phyloP scores from a whole-genome alignment of 2,113 vertebrate genomes.

The Syrmaticus mikado region DNA sequence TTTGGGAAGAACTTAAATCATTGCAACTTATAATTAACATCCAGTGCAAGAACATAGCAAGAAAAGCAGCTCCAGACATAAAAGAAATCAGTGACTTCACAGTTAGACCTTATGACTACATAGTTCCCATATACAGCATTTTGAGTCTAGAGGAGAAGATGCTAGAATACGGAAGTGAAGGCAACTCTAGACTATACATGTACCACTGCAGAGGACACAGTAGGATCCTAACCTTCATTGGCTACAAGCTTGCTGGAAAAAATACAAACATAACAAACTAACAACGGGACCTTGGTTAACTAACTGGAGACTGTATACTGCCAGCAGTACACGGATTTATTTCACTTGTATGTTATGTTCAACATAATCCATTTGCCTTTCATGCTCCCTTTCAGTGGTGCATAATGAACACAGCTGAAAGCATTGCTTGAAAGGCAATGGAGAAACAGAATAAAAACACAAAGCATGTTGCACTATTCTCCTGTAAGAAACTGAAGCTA shows the following conservation, averaged over 20 bases:
- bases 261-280: background rate
- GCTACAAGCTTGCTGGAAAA: background rate
- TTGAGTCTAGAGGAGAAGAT: background rate
- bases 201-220: background rate
- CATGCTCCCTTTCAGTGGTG: background rate
- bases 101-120: background rate
- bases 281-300: background rate
- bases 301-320: background rate
- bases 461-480: background rate
- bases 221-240: background rate
- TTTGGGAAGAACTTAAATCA: background rate
- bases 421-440: background rate
- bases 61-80: background rate
- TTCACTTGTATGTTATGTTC: background rate
- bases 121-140: rapidly evolving
- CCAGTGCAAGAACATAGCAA: background rate
- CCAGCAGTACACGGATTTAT: background rate
- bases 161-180: background rate
- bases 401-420: background rate
- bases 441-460: background rate
- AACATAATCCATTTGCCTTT: background rate
- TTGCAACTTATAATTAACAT: background rate
- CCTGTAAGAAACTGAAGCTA: background rate
- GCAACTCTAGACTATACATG: rapidly evolving
- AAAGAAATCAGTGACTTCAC: background rate